A percentile compares a stretch with the other conserved stretches of the same genome.
These are phyloP conservation scores for Anseranas semipalmata DNA, from an alignment of 2,113 vertebrate genomes.

Conservation along the genomic window DNA sequence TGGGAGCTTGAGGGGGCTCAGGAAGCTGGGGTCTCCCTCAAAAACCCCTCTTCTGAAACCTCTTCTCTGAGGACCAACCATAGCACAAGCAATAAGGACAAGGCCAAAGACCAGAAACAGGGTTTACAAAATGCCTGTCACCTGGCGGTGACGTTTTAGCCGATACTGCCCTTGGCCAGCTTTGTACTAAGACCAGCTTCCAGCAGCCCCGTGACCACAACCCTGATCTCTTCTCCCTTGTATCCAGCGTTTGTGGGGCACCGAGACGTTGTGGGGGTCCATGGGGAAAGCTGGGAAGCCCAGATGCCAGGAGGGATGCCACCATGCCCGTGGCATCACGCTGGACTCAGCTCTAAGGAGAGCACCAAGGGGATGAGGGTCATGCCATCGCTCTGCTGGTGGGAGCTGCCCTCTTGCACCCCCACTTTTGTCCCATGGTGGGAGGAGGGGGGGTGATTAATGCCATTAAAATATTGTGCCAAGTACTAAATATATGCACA, in stretches of 20 bases:
- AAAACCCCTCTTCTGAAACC: not conserved
- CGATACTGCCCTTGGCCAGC: not conserved
- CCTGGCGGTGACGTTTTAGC: not conserved
- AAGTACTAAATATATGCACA: not conserved
- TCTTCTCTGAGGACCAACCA: not conserved
- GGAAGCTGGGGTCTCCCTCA: not conserved
- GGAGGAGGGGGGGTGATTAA: not conserved
- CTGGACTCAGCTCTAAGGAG: not conserved
- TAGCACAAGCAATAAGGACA: not conserved
- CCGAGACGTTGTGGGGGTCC: not conserved
- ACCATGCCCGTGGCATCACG: not conserved
- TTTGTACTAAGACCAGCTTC: rapidly evolving
- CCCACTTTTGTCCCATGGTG: not conserved
- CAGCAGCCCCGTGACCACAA: not conserved
- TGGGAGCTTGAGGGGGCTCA: not conserved
- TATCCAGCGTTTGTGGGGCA: not conserved
- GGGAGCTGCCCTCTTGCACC: not conserved
- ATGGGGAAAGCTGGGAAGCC: not conserved
- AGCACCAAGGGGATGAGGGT: not conserved
- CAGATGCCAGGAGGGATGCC: not conserved
- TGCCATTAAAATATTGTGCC: not conserved
- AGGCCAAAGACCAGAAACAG: not conserved
- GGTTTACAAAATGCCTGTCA: not conserved
- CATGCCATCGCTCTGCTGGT: not conserved
- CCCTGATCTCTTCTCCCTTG: not conserved